Conservation (phyloP, 2,888 invertebrate genomes). For the Macaria notata region DNA sequence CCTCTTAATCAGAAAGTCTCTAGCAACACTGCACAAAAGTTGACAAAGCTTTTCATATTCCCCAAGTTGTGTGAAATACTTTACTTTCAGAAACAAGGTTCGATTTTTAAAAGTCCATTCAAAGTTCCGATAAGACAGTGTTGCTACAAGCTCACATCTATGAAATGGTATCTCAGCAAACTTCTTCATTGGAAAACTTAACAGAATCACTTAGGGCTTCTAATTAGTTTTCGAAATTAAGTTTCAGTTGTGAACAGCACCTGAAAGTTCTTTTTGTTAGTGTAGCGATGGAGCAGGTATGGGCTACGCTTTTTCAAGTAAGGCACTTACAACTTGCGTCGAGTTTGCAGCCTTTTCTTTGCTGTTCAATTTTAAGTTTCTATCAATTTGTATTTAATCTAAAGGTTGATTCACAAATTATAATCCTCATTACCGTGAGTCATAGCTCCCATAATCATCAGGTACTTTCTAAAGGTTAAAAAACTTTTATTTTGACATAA, state of each 20-base stretch:
- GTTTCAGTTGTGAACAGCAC: conserved; percentile 15
- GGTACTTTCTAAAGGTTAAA: not conserved
- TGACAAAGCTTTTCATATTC: too few relatives aligned
- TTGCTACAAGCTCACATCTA: conserved; percentile 16
- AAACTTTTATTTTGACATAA: not conserved
- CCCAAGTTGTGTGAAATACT: too few relatives aligned
- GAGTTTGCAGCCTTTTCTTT: too few relatives aligned
- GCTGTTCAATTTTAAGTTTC: too few relatives aligned
- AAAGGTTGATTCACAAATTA: too few relatives aligned
- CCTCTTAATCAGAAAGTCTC: too few relatives aligned
- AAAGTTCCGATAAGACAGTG: conserved; percentile 15
- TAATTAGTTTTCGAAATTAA: conserved; percentile 27
- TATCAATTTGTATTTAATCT: too few relatives aligned
- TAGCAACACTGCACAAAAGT: too few relatives aligned
- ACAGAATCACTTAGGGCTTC: conserved; percentile 23
- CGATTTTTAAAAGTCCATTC: conserved; percentile 15
- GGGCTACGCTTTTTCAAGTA: not conserved
- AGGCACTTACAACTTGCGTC: too few relatives aligned
- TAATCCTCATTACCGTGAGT: too few relatives aligned
- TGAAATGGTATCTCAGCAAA: conserved; percentile 24
- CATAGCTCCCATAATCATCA: not conserved
- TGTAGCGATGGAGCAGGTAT: conserved; percentile 3
- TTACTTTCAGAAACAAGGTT: not conserved
- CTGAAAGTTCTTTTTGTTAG: conserved; percentile 19
- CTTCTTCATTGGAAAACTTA: conserved; percentile 26